Evolutionary conservation across 2,113 vertebrate species (phyloP).

Genomic region (Psilopogon haemacephalus): DNA sequence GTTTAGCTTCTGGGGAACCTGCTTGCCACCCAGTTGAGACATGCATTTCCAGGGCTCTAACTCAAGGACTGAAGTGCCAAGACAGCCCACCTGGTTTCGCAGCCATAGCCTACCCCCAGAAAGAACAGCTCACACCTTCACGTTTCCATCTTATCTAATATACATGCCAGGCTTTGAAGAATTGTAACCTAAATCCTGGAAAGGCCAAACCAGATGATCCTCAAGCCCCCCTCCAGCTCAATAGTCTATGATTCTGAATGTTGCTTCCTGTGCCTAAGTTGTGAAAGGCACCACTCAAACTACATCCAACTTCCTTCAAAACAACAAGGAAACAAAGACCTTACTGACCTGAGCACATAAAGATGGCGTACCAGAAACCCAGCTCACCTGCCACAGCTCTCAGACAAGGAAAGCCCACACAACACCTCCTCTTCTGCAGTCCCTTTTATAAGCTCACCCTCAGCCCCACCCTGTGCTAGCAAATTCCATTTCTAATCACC

Average conservation of each 20-base stretch:
- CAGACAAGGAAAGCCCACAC: accelerated
- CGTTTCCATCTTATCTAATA: accelerated
- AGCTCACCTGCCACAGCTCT: accelerated
- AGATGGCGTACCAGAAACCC: accelerated
- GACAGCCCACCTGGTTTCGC: background rate
- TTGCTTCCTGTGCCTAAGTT: accelerated
- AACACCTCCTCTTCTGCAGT: accelerated
- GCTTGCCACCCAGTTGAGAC: background rate
- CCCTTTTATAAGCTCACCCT: background rate
- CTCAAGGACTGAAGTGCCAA: background rate
- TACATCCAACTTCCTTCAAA: background rate
- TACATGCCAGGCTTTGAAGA: background rate
- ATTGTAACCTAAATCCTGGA: background rate
- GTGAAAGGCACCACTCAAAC: accelerated
- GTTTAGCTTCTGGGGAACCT: background rate
- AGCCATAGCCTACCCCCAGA: background rate
- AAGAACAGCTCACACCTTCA: background rate
- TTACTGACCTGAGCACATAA: accelerated
- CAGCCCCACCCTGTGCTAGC: background rate
- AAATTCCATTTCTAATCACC: background rate
- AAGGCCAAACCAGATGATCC: background rate
- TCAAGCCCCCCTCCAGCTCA: background rate
- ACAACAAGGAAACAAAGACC: background rate
- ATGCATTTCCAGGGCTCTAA: background rate
- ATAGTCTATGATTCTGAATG: background rate